These are phyloP conservation scores for Himalopsyche kuldschensis DNA, from an alignment of 2,888 invertebrate genomes.

Conservation along the genomic window DNA sequence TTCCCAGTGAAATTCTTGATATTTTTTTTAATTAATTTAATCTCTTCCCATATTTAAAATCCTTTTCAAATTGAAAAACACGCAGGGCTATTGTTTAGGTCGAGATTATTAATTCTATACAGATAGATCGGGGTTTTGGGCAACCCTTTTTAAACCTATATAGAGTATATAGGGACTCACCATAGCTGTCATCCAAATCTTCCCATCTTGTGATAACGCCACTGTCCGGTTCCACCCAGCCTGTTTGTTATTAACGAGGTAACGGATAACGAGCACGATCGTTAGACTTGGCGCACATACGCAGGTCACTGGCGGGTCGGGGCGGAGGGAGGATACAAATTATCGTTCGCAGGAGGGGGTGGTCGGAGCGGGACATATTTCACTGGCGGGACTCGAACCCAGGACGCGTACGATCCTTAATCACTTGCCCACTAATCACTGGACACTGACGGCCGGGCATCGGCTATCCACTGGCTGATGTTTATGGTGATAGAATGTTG, in stretches of 20 bases:
- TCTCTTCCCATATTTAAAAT: too few species aligned
- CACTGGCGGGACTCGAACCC: not conserved
- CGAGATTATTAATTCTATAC: too few species aligned
- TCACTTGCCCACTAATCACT: not conserved
- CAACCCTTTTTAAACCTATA: not conserved
- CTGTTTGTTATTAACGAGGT: not conserved
- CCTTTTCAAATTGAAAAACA: too few species aligned
- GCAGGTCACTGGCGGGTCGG: not conserved
- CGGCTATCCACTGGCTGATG: not conserved
- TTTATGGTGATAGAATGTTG: not conserved
- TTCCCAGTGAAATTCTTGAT: too few species aligned
- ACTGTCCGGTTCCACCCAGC: not conserved
- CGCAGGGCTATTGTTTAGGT: too few species aligned
- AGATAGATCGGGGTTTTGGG: not conserved
- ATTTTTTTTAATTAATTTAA: too few species aligned
- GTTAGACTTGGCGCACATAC: not conserved
- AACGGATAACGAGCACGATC: not conserved
- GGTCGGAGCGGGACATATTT: not conserved
- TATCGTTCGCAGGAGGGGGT: constrained; percentile 1
- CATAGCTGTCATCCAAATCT: not conserved
- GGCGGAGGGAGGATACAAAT: not conserved
- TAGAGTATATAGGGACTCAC: too few species aligned
- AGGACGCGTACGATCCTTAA: not conserved
- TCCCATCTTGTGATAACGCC: not conserved
- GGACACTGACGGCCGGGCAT: not conserved